Base-by-base conservation (phyloP, 2,888 invertebrate species). In the Carcina quercana region DNA sequence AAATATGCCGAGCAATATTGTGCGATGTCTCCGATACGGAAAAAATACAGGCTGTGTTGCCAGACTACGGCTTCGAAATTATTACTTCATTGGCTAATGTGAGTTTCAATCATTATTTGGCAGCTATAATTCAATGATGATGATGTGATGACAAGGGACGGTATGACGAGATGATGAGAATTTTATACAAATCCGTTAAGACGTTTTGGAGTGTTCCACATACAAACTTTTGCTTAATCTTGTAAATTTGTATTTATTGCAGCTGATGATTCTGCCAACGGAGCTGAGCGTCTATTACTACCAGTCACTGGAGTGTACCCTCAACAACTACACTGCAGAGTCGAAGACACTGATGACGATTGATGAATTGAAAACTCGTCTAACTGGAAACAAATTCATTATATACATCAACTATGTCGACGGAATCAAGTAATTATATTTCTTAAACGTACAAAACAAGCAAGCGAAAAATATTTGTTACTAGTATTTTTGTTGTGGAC, bases 251-350 rank as follows among this genome's bases (percentile, higher is more conserved):
- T n/a, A n/a, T 25, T 15, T 29, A 8, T 64, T 68, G 5, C 58
- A 87, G 87, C 60, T 87, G 30, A 73, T 86, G 67, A 78, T 82
- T 25, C 58, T 87, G 19, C 87, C 88, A 1, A 73, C 78, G 10
- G 80, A 85, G 38, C 61, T 88, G 14, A 75, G 83, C 15, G 71
- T 76, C 1, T 84, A 82, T 52, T 84, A 76, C 57, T 84, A 85
- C 44, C 73, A 85, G 37, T 73, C 83, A 0, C 43, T 87, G 32
- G 66, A 69, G 31, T 86, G 87, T 41, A 59, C 64, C 15, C 57
- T 87, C 10, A 80, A 86, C 53, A 87, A 87, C 59, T 74, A 72
- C 50, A 66, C 69, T 0, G 43, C 51, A 0, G 79, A 84, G 1
- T 71, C 72, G 0, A 73, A 73, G 8, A 62, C 56, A 1, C 63